Conservation (phyloP, 1,140 invertebrate species). For the Drosophila ambigua region DNA sequence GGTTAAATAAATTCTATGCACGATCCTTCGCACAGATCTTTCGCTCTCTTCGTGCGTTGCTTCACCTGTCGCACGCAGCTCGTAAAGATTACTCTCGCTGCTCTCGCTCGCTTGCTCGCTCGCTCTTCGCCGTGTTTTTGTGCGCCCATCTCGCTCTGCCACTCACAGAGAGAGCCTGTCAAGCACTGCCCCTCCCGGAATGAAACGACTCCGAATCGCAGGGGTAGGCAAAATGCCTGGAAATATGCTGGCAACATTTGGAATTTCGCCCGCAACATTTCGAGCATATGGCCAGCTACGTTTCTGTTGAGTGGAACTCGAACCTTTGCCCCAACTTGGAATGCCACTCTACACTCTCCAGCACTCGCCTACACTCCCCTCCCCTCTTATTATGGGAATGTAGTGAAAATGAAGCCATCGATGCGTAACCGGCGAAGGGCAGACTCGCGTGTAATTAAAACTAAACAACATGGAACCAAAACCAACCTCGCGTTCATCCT, state of each 20-base stretch:
- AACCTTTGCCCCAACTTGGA: slow-evolving; percentile 10
- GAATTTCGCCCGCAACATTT: slow-evolving; percentile 35
- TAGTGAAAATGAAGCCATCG: slow-evolving; percentile 50
- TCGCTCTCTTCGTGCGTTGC: not conserved
- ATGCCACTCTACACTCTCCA: not conserved
- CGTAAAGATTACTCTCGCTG: not conserved
- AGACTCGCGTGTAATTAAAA: slow-evolving; percentile 77
- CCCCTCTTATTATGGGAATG: slow-evolving; percentile 5
- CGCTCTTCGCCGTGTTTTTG: not conserved
- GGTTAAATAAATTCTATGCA: too few species aligned
- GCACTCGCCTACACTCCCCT: slow-evolving; percentile 10
- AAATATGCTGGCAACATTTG: slow-evolving; percentile 42
- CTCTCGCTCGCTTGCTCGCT: not conserved
- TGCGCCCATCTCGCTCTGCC: not conserved
- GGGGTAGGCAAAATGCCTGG: slow-evolving; percentile 20
- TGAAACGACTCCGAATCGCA: slow-evolving; percentile 32
- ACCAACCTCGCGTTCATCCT: slow-evolving; percentile 3
- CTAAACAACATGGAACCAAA: slow-evolving; percentile 61
- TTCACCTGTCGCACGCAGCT: slow-evolving; percentile 5
- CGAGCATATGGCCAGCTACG: slow-evolving; percentile 35
- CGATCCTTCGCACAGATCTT: not conserved
- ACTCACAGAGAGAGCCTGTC: not conserved
- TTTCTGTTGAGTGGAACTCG: slow-evolving; percentile 38
- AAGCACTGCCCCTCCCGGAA: too few species aligned
- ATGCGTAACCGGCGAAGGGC: slow-evolving; percentile 52